Conservation (phyloP, 2,797 vertebrate species). For the Sebastes reedi region DNA sequence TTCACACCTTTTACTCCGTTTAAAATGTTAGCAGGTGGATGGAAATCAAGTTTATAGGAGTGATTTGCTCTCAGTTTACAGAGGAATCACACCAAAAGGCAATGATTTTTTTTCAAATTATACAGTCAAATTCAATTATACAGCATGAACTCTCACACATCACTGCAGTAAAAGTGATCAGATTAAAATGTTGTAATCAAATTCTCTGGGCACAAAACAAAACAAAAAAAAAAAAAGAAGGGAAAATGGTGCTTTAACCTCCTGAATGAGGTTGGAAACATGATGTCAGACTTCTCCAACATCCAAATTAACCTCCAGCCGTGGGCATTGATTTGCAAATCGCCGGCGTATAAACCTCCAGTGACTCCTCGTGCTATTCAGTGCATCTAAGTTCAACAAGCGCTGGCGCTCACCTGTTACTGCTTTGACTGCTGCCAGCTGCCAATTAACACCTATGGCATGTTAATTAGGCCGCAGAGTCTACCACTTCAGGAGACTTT, state of each 20-base stretch:
- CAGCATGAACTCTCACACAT: not conserved
- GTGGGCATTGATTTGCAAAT: constrained; percentile 79
- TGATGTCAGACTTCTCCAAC: constrained; percentile 78
- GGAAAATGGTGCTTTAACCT: constrained; percentile 73
- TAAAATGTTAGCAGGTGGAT: constrained; percentile 2
- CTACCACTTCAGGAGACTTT: constrained; percentile 81
- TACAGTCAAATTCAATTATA: not conserved
- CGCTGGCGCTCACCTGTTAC: constrained; percentile 74
- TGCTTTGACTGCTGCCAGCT: constrained; percentile 76
- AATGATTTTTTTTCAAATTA: not conserved
- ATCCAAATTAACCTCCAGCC: constrained; percentile 78
- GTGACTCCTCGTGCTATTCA: constrained; percentile 70
- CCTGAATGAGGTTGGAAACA: constrained; percentile 69
- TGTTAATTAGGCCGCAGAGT: constrained; percentile 81
- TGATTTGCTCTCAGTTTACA: not conserved
- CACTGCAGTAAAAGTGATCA: not conserved
- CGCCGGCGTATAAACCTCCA: constrained; percentile 59
- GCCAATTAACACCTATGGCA: constrained; percentile 85
- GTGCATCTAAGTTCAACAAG: constrained; percentile 69
- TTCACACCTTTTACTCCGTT: not conserved
- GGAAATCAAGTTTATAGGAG: constrained; percentile 1
- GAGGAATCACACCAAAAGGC: not conserved
- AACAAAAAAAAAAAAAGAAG: not conserved
- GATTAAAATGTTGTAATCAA: constrained; percentile 20
- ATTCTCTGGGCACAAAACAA: not conserved